These are phyloP conservation scores for Cerceris rybyensis DNA, from an alignment of 2,888 invertebrate species.

Conservation along the genomic window DNA sequence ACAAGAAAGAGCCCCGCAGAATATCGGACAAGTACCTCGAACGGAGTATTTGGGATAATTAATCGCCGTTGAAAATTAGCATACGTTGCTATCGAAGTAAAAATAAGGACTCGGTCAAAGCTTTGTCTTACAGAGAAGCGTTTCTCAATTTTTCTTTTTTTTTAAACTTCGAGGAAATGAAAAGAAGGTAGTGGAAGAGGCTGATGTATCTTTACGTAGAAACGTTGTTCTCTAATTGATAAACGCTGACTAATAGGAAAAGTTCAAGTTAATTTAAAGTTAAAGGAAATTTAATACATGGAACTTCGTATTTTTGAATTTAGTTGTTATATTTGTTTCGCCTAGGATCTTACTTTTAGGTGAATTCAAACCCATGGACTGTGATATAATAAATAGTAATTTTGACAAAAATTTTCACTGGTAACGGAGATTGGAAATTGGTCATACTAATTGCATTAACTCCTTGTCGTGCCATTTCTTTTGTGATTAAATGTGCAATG, in stretches of 20 bases:
- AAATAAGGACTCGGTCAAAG: slow-evolving; percentile 13
- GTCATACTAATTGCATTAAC: no score
- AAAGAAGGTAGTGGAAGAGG: slow-evolving; percentile 5
- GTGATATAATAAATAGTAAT: no score
- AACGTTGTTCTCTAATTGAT: slow-evolving; percentile 31
- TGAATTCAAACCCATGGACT: no score
- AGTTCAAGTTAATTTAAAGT: no score
- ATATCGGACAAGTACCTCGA: slow-evolving; percentile 25
- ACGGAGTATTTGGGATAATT: slow-evolving; percentile 47
- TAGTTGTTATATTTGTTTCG: no score
- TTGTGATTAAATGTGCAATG: no score
- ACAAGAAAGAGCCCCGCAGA: slow-evolving; percentile 42
- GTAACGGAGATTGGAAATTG: no score
- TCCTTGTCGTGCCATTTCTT: no score
- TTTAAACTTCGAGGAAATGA: slow-evolving; percentile 5
- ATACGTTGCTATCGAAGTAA: slow-evolving; percentile 10
- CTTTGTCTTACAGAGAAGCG: not conserved
- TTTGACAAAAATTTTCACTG: no score
- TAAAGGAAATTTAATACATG: no score
- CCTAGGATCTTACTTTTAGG: no score
- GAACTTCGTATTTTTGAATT: no score
- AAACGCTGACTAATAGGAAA: slow-evolving; percentile 3
- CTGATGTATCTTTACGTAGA: slow-evolving; percentile 3
- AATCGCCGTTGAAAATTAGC: slow-evolving; percentile 45
- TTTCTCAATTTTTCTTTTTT: not conserved